phyloP scores from a whole-genome alignment of 2,888 invertebrate genomes.

The Drosophila anomelani region DNA sequence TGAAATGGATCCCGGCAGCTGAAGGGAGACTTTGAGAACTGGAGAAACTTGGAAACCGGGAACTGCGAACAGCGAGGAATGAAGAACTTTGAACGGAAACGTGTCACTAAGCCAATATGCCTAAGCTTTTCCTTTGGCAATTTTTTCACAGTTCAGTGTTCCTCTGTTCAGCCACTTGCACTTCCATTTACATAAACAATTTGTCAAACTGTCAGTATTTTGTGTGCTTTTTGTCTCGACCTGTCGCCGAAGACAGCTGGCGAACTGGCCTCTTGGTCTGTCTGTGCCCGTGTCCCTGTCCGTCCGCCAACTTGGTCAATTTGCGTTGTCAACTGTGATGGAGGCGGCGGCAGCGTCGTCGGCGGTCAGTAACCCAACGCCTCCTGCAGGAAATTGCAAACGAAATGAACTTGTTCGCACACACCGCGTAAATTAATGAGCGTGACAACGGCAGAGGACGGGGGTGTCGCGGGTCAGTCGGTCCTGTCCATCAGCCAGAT shows the following conservation, averaged over 20 bases:
- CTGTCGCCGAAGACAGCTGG: slow-evolving; percentile 71
- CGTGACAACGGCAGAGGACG: slow-evolving; percentile 43
- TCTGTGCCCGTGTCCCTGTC: slow-evolving; percentile 2
- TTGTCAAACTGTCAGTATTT: slow-evolving; percentile 76
- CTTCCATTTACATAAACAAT: slow-evolving; percentile 75
- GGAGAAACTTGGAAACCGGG: slow-evolving; percentile 1
- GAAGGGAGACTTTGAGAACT: not conserved
- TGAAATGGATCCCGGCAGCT: slow-evolving; percentile 30
- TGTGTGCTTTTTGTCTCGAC: slow-evolving; percentile 64
- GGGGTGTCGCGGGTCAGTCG: slow-evolving; percentile 3
- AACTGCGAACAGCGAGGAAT: not conserved
- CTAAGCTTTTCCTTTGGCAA: slow-evolving; percentile 47
- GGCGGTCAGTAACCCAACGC: slow-evolving; percentile 49
- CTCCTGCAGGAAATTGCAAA: slow-evolving; percentile 51
- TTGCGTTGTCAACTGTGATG: slow-evolving; percentile 67
- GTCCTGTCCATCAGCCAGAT: slow-evolving; percentile 36
- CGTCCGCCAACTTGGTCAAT: slow-evolving; percentile 47
- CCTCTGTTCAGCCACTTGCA: slow-evolving; percentile 53
- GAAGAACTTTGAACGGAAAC: slow-evolving; percentile 17
- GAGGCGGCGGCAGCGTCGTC: slow-evolving; percentile 10
- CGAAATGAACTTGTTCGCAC: slow-evolving; percentile 65
- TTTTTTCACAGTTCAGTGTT: slow-evolving; percentile 46
- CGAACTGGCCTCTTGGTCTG: slow-evolving; percentile 21
- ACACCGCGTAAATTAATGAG: slow-evolving; percentile 71
- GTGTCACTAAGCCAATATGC: slow-evolving; percentile 51